Base-by-base conservation (phyloP, 1,140 invertebrate species). In the Phortica variegata region DNA sequence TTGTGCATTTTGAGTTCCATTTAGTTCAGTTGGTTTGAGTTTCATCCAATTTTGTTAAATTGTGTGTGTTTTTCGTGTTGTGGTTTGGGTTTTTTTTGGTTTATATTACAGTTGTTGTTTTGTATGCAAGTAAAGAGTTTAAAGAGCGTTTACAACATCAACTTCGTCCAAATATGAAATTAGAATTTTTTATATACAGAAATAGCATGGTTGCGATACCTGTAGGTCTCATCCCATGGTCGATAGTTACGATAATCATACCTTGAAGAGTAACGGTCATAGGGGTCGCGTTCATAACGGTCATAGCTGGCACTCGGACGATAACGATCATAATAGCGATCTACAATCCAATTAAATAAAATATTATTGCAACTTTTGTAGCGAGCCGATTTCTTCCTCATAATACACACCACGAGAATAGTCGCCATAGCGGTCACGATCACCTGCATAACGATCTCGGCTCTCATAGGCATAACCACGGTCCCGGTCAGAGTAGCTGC, bases 191-290 rank as follows among this genome's bases (percentile, higher is more conserved):
- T 42, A n/a, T 32, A 53, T 36, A 42, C n/a, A 48, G 19, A 40
- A 43, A 34, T 44, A 59, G 40, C 31, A 48, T 43, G 49, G 48
- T 42, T 54, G 52, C 66, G 60, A 69, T 76, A 76, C 73, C 73
- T 75, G 65, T 76, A 76, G 51, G 68, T 77, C 57, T 78, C 77
- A 69, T 78, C 77, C 63, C 62, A 78, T 36, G 77, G 76, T 32
- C 73, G 69, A 58, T 75, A 79, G 50, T 77, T 76, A 50, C 73
- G 65, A 65, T 63, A 76, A 65, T 75, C 76, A 65, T 75, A 72
- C 60, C 74, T 68, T 56, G 74, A 56, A 51, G 65, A 62, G 52
- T 75, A 75, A 49, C 75, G 58, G 56, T 77, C 68, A 44, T 75
- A 60, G 40, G 65, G 60, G 56, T 39, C 40, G 36, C 53, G 49